phyloP scores from a whole-genome alignment of 2,797 vertebrate genomes.

The Gobionotothen gibberifrons region DNA sequence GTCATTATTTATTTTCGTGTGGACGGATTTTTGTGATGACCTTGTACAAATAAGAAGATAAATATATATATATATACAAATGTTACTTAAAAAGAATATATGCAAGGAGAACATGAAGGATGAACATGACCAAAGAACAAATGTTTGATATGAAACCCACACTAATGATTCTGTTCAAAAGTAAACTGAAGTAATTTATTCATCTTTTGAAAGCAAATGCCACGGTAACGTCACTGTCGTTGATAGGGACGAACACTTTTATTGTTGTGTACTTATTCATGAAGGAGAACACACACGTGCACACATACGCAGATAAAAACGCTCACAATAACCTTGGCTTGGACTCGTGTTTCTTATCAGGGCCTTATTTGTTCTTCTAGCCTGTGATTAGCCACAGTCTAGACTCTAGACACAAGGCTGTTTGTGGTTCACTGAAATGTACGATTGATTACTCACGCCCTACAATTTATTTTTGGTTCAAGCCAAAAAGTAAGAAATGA shows the following conservation, averaged over 20 bases:
- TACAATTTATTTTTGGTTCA: constrained; percentile 65
- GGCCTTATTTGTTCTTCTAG: constrained; percentile 65
- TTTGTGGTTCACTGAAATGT: constrained; percentile 61
- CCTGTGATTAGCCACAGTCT: constrained; percentile 50
- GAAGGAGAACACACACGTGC: constrained; percentile 54
- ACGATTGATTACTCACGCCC: constrained; percentile 51
- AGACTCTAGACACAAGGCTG: constrained; percentile 43
- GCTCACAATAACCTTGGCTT: constrained; percentile 57
- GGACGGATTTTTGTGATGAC: constrained; percentile 64
- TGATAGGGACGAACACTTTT: constrained; percentile 49
- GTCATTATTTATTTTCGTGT: constrained; percentile 81
- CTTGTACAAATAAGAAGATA: constrained; percentile 52
- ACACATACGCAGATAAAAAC: constrained; percentile 43
- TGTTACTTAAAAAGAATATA: constrained; percentile 74
- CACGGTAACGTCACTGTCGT: constrained; percentile 67
- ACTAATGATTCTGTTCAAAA: constrained; percentile 59
- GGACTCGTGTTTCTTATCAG: constrained; percentile 72
- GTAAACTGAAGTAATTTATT: constrained; percentile 64
- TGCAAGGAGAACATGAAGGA: constrained; percentile 82
- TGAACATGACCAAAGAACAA: constrained; percentile 87
- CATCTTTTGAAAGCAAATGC: constrained; percentile 67
- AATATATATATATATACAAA: constrained; percentile 3
- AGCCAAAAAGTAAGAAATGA: constrained; percentile 65
- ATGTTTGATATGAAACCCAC: constrained; percentile 76
- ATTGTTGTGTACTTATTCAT: constrained; percentile 49